Base-by-base conservation (phyloP, 2,888 invertebrate species). In the Synergus laeviventris region DNA sequence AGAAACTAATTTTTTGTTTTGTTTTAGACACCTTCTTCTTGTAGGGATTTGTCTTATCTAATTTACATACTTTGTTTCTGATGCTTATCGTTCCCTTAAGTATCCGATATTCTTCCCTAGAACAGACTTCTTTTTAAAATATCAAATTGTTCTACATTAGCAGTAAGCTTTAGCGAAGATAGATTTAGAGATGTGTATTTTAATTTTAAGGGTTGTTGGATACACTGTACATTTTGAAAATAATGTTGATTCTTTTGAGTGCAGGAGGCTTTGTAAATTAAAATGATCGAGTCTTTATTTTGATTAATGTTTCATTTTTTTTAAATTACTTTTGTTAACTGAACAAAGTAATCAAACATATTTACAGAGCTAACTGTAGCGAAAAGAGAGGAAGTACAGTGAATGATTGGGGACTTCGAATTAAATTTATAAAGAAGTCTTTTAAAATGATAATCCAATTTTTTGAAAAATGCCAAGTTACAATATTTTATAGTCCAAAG, bases 181-280 rank as follows among this genome's bases (percentile, higher is more conserved):
- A 45, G 45, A 24, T 45, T 39, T 64, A 9, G 16, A 45, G 42
- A 66, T 45, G 42, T 12, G 39, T 24, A 42, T 42, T 64, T 18
- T 66, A 66, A 24, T 45, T 66, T 66, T 66, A 24, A 66, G 45
- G 18, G 38, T 64, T 61, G 61, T 62, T 66, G 7, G 24, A 36
- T 61, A 16, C 16, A 61, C 21, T 66, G 16, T 45, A 45, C n/a
- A 42, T 18, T 18, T 54, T 9, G 49, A 54, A 54, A 59, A 38
- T 61, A 16, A 45, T 66, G 14, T 42, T 21, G 1, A 66, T 24
- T 45, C 12, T 66, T 66, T 66, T 16, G 45, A 42, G 42, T 24
- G 9, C 24, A 66, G 42, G 42, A 45, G 24, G 45, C 24, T 42
- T 45, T 24, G 45, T 54, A 16, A 14, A n/a, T 21, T 9, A 31